These are phyloP conservation scores for Hemibagrus guttatus DNA, from an alignment of 2,797 vertebrate species.

Conservation along the genomic window DNA sequence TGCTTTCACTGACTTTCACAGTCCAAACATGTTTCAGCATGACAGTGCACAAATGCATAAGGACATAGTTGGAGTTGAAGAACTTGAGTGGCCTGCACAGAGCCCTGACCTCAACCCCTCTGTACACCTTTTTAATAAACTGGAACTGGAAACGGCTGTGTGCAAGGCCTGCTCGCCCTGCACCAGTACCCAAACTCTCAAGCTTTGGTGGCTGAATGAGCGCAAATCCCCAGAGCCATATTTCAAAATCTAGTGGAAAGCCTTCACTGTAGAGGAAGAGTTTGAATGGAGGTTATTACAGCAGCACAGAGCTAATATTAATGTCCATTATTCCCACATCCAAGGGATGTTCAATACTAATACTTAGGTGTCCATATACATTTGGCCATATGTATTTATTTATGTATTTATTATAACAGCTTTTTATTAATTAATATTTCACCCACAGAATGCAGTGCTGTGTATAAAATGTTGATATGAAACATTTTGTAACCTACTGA, in stretches of 20 bases:
- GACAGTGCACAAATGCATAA: background rate
- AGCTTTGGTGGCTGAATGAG: background rate
- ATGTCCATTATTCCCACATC: background rate
- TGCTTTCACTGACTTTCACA: background rate
- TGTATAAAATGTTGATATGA: background rate
- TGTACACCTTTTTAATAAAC: background rate
- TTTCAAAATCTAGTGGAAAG: background rate
- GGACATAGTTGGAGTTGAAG: background rate
- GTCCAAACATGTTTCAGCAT: background rate
- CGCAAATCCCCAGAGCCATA: background rate
- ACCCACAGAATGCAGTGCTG: background rate
- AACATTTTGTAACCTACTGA: background rate
- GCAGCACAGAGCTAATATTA: background rate
- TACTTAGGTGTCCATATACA: background rate
- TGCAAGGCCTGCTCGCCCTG: background rate
- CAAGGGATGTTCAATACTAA: background rate
- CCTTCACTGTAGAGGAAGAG: background rate
- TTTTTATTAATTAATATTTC: background rate
- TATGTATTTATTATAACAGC: background rate
- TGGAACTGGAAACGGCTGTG: background rate
- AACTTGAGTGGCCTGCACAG: background rate
- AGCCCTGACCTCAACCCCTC: background rate
- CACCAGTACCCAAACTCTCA: background rate
- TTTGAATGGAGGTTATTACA: background rate
- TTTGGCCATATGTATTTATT: background rate